Conservation (phyloP, 2,797 vertebrate species). For the Enteromius radiatus region DNA sequence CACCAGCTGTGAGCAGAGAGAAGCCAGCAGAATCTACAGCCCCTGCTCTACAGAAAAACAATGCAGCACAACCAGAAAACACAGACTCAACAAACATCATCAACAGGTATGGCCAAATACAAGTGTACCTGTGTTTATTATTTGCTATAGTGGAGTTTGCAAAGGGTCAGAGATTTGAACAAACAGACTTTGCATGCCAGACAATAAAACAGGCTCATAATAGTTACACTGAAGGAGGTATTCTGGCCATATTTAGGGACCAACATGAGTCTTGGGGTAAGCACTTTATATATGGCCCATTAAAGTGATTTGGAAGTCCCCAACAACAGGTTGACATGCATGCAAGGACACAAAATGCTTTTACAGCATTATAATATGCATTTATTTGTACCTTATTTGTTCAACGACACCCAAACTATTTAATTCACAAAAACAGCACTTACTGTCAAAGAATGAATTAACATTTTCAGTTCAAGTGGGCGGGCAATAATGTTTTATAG, state of each 20-base stretch:
- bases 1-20: not conserved
- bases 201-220: not conserved
- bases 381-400: too few species aligned
- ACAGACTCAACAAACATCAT: constrained; percentile 71
- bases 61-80: not conserved
- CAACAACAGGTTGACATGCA: too few species aligned
- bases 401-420: too few species aligned
- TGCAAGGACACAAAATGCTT: too few species aligned
- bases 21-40: not conserved
- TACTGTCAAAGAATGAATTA: too few species aligned
- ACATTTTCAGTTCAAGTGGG: too few species aligned
- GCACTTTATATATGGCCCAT: not conserved
- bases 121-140: not conserved
- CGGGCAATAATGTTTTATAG: too few species aligned
- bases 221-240: not conserved
- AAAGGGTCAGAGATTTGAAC: not conserved
- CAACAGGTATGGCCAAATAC: constrained; percentile 75
- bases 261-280: not conserved
- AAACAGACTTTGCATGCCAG: not conserved
- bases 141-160: not conserved
- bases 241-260: not conserved
- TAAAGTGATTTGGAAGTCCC: not conserved
- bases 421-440: too few species aligned
- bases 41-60: not conserved
- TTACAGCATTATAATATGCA: too few species aligned